Conservation (phyloP, 2,888 invertebrate species). For the Chaitophorus viminalis region DNA sequence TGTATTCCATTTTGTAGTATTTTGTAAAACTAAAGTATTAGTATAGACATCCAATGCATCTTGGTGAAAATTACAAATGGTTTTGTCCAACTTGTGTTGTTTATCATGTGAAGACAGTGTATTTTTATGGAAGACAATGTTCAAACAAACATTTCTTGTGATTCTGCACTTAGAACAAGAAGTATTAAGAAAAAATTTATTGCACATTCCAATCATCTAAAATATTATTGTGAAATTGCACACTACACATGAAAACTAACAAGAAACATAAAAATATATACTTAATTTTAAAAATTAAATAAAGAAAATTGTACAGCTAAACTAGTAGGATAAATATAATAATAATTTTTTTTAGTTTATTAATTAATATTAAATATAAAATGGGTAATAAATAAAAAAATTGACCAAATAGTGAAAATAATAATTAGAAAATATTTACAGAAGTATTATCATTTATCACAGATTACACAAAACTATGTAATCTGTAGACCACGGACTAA, state of each 20-base stretch:
- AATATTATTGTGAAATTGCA: neutral
- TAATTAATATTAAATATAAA: too few species aligned
- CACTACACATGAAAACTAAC: neutral
- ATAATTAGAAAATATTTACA: too few species aligned
- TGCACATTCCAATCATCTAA: neutral
- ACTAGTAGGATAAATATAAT: too few species aligned
- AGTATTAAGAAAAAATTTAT: neutral
- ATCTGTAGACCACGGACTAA: too few species aligned
- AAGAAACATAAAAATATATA: too few species aligned
- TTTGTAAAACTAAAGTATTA: neutral
- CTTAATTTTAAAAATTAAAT: too few species aligned
- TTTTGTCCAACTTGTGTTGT: neutral
- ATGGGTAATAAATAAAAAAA: too few species aligned
- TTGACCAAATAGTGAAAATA: too few species aligned
- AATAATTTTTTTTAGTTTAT: too few species aligned
- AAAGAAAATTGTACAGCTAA: too few species aligned
- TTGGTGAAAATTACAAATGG: conserved; percentile 26
- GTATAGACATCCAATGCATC: conserved; percentile 38
- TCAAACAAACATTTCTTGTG: neutral
- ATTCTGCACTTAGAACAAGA: conserved; percentile 15
- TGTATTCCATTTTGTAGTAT: conserved; percentile 30
- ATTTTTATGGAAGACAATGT: neutral
- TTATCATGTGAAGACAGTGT: neutral
- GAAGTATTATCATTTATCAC: too few species aligned
- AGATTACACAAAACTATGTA: too few species aligned